These are phyloP conservation scores for Cyanoderma ruficeps DNA, from an alignment of 2,113 vertebrate species.

Conservation along the genomic window DNA sequence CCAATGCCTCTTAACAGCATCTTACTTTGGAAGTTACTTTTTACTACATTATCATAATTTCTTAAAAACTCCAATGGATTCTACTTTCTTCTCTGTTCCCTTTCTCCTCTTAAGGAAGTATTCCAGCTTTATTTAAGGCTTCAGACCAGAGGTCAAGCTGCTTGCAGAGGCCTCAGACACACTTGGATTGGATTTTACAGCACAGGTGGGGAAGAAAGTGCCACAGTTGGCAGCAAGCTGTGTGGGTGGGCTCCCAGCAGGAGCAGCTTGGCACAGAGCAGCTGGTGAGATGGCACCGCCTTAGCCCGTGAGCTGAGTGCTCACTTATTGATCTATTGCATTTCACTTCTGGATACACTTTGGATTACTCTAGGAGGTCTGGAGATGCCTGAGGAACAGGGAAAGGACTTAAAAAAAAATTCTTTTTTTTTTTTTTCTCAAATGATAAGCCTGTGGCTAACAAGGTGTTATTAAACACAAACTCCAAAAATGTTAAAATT, in stretches of 20 bases:
- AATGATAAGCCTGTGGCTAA: neutral
- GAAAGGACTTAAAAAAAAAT: neutral
- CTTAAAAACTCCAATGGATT: neutral
- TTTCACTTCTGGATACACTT: neutral
- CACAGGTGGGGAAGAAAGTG: neutral
- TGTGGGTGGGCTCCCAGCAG: neutral
- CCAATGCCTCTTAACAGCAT: neutral
- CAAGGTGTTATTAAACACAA: neutral
- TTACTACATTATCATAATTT: neutral
- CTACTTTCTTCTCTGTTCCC: neutral
- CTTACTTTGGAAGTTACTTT: neutral
- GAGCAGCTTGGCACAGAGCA: neutral
- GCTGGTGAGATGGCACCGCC: neutral
- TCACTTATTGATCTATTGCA: neutral
- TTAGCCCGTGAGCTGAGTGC: neutral
- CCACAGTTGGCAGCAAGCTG: neutral
- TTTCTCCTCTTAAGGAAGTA: neutral
- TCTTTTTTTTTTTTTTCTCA: neutral
- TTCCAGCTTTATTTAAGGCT: neutral
- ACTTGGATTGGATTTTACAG: neutral
- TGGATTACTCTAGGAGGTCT: neutral
- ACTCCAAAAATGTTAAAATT: neutral
- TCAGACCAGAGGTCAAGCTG: neutral
- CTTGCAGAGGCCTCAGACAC: neutral
- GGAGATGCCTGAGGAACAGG: neutral